Percentiles rank a stretch among this genome's conserved stretches.
These are phyloP conservation scores for Troilus luridus DNA, from an alignment of 2,888 invertebrate species.

Conservation along the genomic window DNA sequence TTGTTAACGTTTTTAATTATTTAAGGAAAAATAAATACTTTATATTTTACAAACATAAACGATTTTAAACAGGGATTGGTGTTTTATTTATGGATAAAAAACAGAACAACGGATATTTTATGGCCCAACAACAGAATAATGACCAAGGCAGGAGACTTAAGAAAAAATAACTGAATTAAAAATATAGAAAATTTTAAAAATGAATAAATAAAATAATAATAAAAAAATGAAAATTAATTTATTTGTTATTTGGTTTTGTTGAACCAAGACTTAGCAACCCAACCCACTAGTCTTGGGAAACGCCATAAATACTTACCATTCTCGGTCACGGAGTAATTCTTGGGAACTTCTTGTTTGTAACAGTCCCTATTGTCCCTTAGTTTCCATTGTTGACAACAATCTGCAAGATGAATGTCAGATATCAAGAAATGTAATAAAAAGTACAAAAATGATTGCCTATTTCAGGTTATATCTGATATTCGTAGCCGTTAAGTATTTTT, in stretches of 20 bases:
- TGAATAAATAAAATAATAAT: background rate
- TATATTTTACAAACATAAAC: too few species aligned
- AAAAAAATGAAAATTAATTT: background rate
- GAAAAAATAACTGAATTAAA: too few species aligned
- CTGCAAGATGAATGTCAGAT: background rate
- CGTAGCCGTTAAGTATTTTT: background rate
- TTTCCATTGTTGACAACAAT: conserved; percentile 18
- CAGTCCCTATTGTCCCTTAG: background rate
- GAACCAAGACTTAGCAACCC: background rate
- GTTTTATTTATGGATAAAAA: too few species aligned
- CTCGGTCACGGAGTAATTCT: background rate
- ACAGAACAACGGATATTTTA: too few species aligned
- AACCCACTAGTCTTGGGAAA: background rate
- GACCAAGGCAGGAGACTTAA: too few species aligned
- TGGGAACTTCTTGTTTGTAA: background rate
- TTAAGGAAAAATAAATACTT: too few species aligned
- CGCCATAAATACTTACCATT: background rate
- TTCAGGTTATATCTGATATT: background rate
- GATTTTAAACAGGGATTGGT: too few species aligned
- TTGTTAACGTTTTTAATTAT: too few species aligned
- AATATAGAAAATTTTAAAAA: background rate
- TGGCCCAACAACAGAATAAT: too few species aligned
- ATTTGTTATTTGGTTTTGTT: background rate
- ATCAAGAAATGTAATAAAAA: background rate
- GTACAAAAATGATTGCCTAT: background rate